Evolutionary conservation across 2,797 vertebrate genomes (phyloP), one percentile per base, ranked within the genome.

Genomic region (Semaprochilodus insignis): DNA sequence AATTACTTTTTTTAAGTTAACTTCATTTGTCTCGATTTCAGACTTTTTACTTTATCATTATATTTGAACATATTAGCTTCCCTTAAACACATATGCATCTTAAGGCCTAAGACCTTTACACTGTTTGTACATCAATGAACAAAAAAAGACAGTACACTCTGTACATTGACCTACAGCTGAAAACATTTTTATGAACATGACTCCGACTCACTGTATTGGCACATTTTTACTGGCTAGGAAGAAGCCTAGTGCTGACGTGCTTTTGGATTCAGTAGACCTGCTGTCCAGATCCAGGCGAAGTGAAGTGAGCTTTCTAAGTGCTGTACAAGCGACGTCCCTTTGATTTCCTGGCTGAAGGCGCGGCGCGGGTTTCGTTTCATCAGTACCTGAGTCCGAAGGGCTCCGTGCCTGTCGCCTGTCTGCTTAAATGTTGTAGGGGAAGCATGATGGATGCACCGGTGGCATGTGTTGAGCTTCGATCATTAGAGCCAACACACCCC

Each of bases 401-500:
- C 25, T 85, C 80, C 62, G 70, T 6, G 74, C 74, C 59, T 84
- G 81, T 82, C 83, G 59, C 48, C 77, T 78, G 83, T 80, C 83
- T 81, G 62, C 67, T 75, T 72, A 23, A 17, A 77, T 85, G 70
- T 81, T 23, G 6, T 69, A 40, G 77, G 78, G 72, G 40, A 59
- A 51, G 65, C 10, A 36, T 79, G 78, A 85, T 16, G 78, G 62
- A 55, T 63, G 59, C 66, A 57, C 82, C 67, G 73, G 51, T 81
- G 83, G 85, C 86, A 81, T 76, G 72, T 77, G 85, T 69, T 77
- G 59, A 70, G 67, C 70, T 84, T 80, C 44, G 31, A 73, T 78
- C 79, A 74, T 86, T 83, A 60, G 74, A 83, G 81, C 69, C 59
- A 76, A 78, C 40, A 51, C 62, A 54, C 63, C 63, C 59, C 66